Percentiles rank a stretch among this genome's conserved stretches.
These are phyloP conservation scores for Hiodon alosoides DNA, from an alignment of 2,113 vertebrate species.

Conservation along the genomic window DNA sequence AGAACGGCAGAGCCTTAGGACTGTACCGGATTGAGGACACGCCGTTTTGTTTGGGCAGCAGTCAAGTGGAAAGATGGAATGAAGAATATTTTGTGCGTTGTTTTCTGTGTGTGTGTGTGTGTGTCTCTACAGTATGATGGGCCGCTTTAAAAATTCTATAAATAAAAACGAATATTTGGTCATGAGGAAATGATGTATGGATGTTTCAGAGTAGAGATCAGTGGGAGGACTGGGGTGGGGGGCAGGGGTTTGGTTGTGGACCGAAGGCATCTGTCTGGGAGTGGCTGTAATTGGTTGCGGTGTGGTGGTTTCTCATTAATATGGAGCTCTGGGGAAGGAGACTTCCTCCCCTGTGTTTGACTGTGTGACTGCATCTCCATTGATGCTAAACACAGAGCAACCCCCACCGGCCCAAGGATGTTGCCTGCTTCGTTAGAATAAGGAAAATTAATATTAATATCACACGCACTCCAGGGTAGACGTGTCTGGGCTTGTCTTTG, in stretches of 20 bases:
- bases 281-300: constrained; percentile 66
- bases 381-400: constrained; percentile 57
- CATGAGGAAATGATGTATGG: constrained; percentile 33
- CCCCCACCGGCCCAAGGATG: constrained; percentile 46
- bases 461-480: constrained; percentile 38
- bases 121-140: background rate
- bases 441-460: constrained; percentile 63
- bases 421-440: constrained; percentile 61
- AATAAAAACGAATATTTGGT: constrained; percentile 35
- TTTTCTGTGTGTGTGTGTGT: background rate
- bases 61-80: background rate
- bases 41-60: constrained; percentile 4
- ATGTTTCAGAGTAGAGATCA: constrained; percentile 32
- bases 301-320: constrained; percentile 62
- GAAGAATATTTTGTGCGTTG: background rate
- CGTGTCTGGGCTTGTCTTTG: constrained; percentile 36
- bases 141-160: constrained; percentile 18
- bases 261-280: constrained; percentile 60
- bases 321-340: constrained; percentile 65
- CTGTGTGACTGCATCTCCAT: constrained; percentile 63
- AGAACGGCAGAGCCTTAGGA: constrained; percentile 16
- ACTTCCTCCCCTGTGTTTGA: constrained; percentile 59
- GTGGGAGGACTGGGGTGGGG: constrained; percentile 10
- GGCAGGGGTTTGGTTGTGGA: constrained; percentile 42
- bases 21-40: constrained; percentile 8